A percentile compares a stretch with the other conserved stretches of the same genome.
Evolutionary conservation across 2,888 invertebrate species (phyloP).

Genomic region (Microctonus hyperodae): DNA sequence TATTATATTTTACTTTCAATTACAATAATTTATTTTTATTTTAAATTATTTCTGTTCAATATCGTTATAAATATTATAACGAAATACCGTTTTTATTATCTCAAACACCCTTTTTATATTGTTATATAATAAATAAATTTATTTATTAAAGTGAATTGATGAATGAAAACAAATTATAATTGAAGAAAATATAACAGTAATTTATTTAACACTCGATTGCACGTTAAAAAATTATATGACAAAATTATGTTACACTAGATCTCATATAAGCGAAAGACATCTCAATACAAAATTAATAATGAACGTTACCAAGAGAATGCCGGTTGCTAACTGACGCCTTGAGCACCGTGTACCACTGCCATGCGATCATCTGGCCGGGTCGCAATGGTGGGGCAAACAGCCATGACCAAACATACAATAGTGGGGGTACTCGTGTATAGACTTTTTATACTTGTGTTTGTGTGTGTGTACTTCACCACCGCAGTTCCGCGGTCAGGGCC

Average conservation of each 20-base stretch:
- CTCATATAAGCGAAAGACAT: constrained; percentile 39
- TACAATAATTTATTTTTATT: background rate
- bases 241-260: constrained; percentile 49
- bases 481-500: constrained; percentile 8
- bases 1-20: background rate
- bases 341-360: constrained; percentile 43
- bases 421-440: constrained; percentile 20
- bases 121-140: too few species aligned
- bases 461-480: constrained; percentile 8
- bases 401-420: constrained; percentile 35
- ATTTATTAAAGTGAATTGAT: too few species aligned
- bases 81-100: background rate
- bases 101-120: background rate
- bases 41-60: background rate
- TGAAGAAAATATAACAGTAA: too few species aligned
- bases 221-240: constrained; percentile 12
- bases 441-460: constrained; percentile 7
- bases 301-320: constrained; percentile 49
- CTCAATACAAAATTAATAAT: constrained; percentile 30
- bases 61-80: constrained; percentile 2
- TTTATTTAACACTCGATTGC: constrained; percentile 3
- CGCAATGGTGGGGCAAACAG: constrained; percentile 34
- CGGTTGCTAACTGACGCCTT: constrained; percentile 62
- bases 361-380: constrained; percentile 57
- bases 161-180: too few species aligned